phyloP scores from a whole-genome alignment of 2,888 invertebrate genomes.

The Drosophila fungiperda region DNA sequence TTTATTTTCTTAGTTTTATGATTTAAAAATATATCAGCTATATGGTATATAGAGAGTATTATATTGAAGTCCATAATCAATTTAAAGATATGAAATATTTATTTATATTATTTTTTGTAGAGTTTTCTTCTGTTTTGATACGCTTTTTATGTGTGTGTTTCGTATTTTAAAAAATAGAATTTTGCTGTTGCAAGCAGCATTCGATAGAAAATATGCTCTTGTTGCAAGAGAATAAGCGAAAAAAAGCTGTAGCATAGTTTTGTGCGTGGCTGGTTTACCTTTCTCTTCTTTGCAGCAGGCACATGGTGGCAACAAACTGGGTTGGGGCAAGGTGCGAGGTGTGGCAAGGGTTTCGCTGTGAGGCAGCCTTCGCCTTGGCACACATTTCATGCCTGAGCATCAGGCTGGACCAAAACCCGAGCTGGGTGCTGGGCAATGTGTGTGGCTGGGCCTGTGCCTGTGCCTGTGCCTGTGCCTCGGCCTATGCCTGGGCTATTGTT shows the following conservation, averaged over 20 bases:
- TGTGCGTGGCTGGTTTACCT: conserved; percentile 52
- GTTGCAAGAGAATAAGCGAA: not conserved
- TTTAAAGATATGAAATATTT: not conserved
- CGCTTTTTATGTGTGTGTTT: not conserved
- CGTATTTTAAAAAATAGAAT: not conserved
- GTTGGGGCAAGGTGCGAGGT: not conserved
- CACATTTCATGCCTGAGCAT: conserved; percentile 63
- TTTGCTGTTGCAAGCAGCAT: not conserved
- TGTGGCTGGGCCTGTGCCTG: not conserved
- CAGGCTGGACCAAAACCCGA: not conserved
- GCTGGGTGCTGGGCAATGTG: not conserved
- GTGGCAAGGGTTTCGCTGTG: conserved; percentile 21
- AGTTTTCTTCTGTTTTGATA: not conserved
- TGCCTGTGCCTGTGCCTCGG: not conserved
- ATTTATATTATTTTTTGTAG: not conserved
- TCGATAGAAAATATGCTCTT: not conserved
- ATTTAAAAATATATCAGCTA: not conserved
- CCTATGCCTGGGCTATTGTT: not conserved
- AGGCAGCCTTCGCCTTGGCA: conserved; percentile 79
- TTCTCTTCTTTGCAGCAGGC: conserved; percentile 37
- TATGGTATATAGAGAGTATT: not conserved
- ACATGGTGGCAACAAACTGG: conserved; percentile 1
- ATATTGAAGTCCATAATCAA: not conserved
- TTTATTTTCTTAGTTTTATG: not conserved
- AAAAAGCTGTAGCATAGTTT: conserved; percentile 56